Evolutionary conservation across 2,113 vertebrate genomes (phyloP).

Genomic region (Antechinus flavipes): DNA sequence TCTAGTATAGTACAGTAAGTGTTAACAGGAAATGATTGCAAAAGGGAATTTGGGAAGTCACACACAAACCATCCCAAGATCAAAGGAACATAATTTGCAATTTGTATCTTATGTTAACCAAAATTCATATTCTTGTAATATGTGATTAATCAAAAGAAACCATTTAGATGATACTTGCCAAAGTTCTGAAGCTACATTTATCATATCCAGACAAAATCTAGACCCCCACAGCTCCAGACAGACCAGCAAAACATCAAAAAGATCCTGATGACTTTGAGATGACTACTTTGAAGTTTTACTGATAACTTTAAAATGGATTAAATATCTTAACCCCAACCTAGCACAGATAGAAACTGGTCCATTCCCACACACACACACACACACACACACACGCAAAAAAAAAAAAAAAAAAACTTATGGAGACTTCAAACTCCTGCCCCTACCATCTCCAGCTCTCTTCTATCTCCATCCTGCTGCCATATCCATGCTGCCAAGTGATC

Average conservation of each 20-base stretch:
- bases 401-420: not conserved
- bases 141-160: not conserved
- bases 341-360: not conserved
- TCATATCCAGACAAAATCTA: not conserved
- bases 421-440: not conserved
- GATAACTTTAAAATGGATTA: not conserved
- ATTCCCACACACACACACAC: not conserved
- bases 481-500: not conserved
- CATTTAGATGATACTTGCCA: not conserved
- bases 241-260: not conserved
- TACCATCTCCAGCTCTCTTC: not conserved
- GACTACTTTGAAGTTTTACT: not conserved
- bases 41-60: not conserved
- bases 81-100: not conserved
- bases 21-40: not conserved
- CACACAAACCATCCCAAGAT: not conserved
- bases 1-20: not conserved
- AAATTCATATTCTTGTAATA: not conserved
- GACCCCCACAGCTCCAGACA: not conserved
- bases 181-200: not conserved
- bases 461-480: not conserved
- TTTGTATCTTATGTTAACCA: not conserved
- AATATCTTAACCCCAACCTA: not conserved
- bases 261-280: not conserved
- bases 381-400: too few relatives aligned